These are phyloP conservation scores for Nemotelus pantherinus DNA, from an alignment of 2,888 invertebrate genomes.

Conservation along the genomic window DNA sequence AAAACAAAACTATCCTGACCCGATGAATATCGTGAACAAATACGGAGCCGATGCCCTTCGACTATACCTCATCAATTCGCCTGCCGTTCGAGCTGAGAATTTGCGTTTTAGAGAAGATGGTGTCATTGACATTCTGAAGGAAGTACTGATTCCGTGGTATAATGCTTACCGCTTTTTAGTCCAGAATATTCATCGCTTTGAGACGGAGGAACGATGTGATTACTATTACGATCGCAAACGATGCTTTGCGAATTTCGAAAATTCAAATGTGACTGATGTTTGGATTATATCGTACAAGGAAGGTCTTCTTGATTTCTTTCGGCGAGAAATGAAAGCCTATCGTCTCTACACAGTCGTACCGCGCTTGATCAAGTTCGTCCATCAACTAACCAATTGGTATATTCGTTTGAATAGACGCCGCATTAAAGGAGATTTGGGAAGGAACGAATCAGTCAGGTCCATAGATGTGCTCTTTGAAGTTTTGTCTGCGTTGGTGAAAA, in stretches of 20 bases:
- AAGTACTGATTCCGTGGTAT: constrained; percentile 97
- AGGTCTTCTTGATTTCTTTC: constrained; percentile 86
- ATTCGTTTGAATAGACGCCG: constrained; percentile 95
- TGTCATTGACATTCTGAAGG: constrained; percentile 94
- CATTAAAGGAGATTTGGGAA: constrained; percentile 89
- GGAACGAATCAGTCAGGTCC: constrained; percentile 82
- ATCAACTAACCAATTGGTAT: constrained; percentile 99
- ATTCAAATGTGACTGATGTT: constrained; percentile 82
- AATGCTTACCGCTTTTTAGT: constrained; percentile 92
- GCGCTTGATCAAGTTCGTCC: constrained; percentile 92
- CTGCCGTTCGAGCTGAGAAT: constrained; percentile 97
- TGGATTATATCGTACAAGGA: constrained; percentile 99
- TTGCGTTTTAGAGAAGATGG: constrained; percentile 97
- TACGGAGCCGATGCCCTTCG: constrained; percentile 97
- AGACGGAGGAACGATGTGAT: constrained; percentile 71
- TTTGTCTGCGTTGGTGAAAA: constrained; percentile 84
- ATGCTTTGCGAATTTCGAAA: constrained; percentile 45
- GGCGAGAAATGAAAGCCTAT: constrained; percentile 93
- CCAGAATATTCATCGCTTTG: constrained; percentile 89
- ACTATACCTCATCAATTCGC: constrained; percentile 96
- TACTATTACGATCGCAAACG: constrained; percentile 70
- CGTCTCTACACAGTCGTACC: constrained; percentile 96
- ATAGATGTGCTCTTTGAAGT: constrained; percentile 90
- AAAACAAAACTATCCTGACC: constrained; percentile 99
- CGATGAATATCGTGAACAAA: constrained; percentile 86